These are phyloP conservation scores for Cairina moschata DNA, from an alignment of 2,113 vertebrate genomes.

Conservation along the genomic window DNA sequence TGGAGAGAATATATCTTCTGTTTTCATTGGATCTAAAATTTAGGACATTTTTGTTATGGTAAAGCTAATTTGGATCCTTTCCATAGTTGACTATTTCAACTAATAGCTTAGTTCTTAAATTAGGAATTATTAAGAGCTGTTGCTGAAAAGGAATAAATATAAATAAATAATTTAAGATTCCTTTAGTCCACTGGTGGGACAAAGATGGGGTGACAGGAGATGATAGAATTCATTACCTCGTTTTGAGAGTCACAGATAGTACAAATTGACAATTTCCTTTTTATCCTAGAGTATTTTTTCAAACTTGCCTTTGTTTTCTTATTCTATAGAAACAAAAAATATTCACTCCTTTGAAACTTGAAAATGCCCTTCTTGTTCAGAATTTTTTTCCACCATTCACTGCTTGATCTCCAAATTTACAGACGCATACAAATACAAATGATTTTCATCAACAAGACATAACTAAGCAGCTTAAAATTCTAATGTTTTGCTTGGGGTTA, in stretches of 20 bases:
- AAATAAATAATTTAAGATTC: background rate
- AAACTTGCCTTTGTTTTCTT: background rate
- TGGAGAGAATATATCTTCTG: background rate
- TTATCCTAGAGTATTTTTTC: background rate
- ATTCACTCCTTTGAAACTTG: background rate
- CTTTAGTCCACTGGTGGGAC: background rate
- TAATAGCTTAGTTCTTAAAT: background rate
- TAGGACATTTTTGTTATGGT: background rate
- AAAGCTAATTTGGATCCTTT: background rate
- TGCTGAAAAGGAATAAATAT: background rate
- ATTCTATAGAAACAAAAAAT: background rate
- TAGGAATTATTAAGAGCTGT: background rate
- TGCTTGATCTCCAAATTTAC: background rate
- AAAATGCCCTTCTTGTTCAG: background rate
- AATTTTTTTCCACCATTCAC: background rate
- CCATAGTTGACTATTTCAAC: background rate
- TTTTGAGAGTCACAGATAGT: background rate
- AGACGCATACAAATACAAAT: background rate
- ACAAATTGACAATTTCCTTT: background rate
- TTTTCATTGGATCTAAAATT: background rate
- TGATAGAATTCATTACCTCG: background rate
- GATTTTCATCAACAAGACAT: background rate
- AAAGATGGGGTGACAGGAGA: background rate
- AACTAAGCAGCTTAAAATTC: constrained; percentile 7
- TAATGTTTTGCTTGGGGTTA: background rate